Evolutionary conservation across 2,888 invertebrate genomes (phyloP).

Genomic region (Loripinus fragilis): DNA sequence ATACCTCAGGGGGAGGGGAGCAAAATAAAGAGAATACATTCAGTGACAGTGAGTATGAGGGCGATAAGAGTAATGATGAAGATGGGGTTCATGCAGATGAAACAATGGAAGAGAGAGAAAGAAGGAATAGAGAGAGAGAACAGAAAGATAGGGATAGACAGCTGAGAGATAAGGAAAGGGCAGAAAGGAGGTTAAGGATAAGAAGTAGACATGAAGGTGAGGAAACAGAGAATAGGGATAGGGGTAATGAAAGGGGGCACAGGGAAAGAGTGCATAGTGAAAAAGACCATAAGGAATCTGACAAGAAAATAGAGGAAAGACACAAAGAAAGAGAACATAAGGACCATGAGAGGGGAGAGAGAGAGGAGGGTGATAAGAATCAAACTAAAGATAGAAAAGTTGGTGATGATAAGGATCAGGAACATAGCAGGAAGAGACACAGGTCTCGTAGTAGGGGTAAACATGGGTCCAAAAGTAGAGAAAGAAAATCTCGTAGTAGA

Average conservation of each 20-base stretch:
- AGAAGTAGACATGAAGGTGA: slow-evolving; percentile 10
- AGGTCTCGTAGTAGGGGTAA: slow-evolving; percentile 14
- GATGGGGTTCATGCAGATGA: slow-evolving; percentile 25
- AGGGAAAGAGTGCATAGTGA: slow-evolving; percentile 30
- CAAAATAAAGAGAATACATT: slow-evolving; percentile 10
- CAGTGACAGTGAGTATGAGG: slow-evolving; percentile 6
- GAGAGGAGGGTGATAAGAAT: slow-evolving; percentile 14
- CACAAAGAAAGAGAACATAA: slow-evolving; percentile 29
- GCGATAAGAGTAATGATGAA: slow-evolving; percentile 27
- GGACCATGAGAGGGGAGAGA: background rate
- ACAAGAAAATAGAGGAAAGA: slow-evolving; percentile 15
- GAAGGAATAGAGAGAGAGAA: slow-evolving; percentile 40
- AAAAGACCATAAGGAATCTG: slow-evolving; percentile 13
- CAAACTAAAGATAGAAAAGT: slow-evolving; percentile 35
- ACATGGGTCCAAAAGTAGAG: slow-evolving; percentile 13
- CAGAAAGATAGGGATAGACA: slow-evolving; percentile 35
- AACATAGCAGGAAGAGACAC: slow-evolving; percentile 12
- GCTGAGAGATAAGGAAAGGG: slow-evolving; percentile 39
- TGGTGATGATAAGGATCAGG: slow-evolving; percentile 6
- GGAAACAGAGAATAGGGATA: slow-evolving; percentile 32
- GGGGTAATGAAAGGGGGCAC: slow-evolving; percentile 21
- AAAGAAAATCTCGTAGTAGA: background rate
- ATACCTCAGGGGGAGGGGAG: slow-evolving; percentile 33
- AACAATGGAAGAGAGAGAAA: slow-evolving; percentile 41
- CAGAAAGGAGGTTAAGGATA: slow-evolving; percentile 21